These are phyloP conservation scores for Ectemnius cavifrons DNA, from an alignment of 2,888 invertebrate species.

Conservation along the genomic window DNA sequence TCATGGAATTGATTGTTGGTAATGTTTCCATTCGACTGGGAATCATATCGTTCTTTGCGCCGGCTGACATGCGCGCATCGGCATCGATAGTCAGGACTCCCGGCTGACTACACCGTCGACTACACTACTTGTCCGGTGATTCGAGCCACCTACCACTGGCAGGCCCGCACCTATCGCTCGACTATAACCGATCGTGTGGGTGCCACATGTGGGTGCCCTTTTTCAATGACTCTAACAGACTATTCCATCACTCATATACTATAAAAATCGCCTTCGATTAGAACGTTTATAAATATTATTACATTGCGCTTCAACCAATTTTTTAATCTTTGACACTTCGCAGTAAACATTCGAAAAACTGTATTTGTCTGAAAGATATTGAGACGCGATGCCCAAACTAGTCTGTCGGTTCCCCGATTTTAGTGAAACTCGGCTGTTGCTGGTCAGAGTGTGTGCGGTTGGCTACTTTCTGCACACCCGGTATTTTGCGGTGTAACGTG, in stretches of 20 bases:
- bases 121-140: slow-evolving; percentile 70
- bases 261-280: slow-evolving; percentile 15
- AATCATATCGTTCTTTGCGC: neutral
- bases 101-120: slow-evolving; percentile 60
- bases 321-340: no score
- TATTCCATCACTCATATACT: slow-evolving; percentile 11
- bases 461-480: slow-evolving; percentile 57
- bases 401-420: neutral
- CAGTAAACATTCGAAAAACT: no score
- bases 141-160: slow-evolving; percentile 63
- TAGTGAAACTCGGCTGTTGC: neutral
- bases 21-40: neutral
- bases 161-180: slow-evolving; percentile 47
- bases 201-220: no score
- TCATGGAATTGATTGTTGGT: neutral
- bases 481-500: slow-evolving; percentile 65
- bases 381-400: neutral
- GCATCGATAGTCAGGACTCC: slow-evolving; percentile 54
- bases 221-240: slow-evolving; percentile 24
- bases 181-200: slow-evolving; percentile 8
- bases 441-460: neutral
- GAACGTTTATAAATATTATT: neutral
- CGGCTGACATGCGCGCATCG: slow-evolving; percentile 23
- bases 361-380: no score
- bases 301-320: no score